Base-by-base conservation (phyloP, 2,888 invertebrate genomes). In the Lepidochrysops patricia region DNA sequence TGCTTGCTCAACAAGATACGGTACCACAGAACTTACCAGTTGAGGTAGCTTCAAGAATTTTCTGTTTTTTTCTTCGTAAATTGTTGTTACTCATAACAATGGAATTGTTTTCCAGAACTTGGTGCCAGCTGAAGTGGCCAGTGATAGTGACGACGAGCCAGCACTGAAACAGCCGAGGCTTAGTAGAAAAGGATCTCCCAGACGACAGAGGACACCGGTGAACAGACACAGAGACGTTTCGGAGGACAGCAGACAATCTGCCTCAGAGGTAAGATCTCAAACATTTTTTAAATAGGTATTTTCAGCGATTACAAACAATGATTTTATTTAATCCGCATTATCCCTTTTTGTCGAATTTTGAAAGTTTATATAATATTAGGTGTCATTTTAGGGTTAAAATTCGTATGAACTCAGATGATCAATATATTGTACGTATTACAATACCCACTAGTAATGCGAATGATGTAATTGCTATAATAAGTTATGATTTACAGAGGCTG, bases 141-240 rank as follows among this genome's bases (percentile, higher is more conserved):
- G 92, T 63, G 93, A 94, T 76, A 93, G 93, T 73, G 94, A 94
- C 91, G 94, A 94, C 82, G 95, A 94, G 74, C 95, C 95, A 57
- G 93, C 92, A 59, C 88, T 92, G 65, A 95, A 95, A 76, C 93
- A 93, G 73, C 94, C 94, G n/a, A 87, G 94, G 61, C 88, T 94
- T 1, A 81, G 82, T 67, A 72, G 77, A 19, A 74, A 78, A 15
- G 84, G 83, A 0, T 87, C 87, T 0, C 84, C 84, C n/a, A 70
- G 83, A 2, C 68, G 84, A 54, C 82, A 79, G 60, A 74, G 84
- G 49, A 82, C 82, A n/a, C 82, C 82, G 7, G 74, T 76, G 69
- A 75, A 79, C n/a, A 69, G 82, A 4, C 71, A 71, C 7, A 68
- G 84, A 15, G 76, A 77, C 49, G 70, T 70, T 26, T 86, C 87